Evolutionary conservation across 2,113 vertebrate genomes (phyloP).

Genomic region (Heliornis fulica): DNA sequence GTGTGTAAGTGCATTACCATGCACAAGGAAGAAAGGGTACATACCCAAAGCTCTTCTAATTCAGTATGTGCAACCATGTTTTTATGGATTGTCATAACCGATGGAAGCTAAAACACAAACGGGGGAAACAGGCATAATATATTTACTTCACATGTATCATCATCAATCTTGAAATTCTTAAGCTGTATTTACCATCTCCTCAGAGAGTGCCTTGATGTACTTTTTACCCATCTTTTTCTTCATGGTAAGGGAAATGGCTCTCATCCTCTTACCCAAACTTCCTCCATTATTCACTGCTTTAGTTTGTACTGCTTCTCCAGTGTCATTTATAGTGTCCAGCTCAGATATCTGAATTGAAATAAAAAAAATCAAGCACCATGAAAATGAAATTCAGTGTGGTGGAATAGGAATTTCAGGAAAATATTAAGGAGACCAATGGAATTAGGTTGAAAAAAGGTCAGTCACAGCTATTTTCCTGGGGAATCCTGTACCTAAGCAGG

Average conservation of each 20-base stretch:
- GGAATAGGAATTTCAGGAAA: background rate
- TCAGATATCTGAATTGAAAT: slow-evolving; percentile 70
- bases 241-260: slow-evolving; percentile 84
- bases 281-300: slow-evolving; percentile 64
- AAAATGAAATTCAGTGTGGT: background rate
- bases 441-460: background rate
- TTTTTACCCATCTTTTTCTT: slow-evolving; percentile 86
- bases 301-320: slow-evolving; percentile 48
- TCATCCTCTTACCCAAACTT: slow-evolving; percentile 78
- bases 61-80: background rate
- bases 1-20: background rate
- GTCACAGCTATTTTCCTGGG: background rate
- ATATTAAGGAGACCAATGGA: background rate
- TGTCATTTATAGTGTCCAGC: slow-evolving; percentile 64
- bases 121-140: background rate
- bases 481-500: background rate
- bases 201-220: slow-evolving; percentile 78
- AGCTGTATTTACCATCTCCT: slow-evolving; percentile 73
- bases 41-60: background rate
- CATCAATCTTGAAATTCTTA: background rate
- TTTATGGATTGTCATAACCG: background rate
- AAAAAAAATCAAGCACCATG: background rate
- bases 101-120: background rate
- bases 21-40: background rate
- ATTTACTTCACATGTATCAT: background rate